Evolutionary conservation across 2,888 invertebrate species (phyloP).

Genomic region (Dicyrtomina minuta): DNA sequence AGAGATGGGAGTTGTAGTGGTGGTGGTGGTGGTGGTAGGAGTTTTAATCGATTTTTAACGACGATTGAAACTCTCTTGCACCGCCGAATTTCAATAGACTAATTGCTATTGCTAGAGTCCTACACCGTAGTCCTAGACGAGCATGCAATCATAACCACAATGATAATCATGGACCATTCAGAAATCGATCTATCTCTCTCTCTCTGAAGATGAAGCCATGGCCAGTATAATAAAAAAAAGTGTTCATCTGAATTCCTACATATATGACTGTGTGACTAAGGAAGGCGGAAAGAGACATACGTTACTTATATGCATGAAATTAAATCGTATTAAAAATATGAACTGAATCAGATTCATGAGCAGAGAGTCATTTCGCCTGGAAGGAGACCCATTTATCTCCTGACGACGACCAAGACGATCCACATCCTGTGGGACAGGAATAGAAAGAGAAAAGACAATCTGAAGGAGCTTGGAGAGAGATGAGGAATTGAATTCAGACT

Average conservation of each 20-base stretch:
- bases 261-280: too few species aligned
- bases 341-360: constrained; percentile 32
- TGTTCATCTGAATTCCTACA: too few species aligned
- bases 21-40: constrained; percentile 12
- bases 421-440: neutral
- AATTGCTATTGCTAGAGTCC: constrained; percentile 29
- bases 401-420: too few species aligned
- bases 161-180: constrained; percentile 27
- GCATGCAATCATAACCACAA: constrained; percentile 34
- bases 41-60: constrained; percentile 47
- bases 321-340: too few species aligned
- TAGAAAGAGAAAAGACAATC: neutral
- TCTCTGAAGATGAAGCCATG: too few species aligned
- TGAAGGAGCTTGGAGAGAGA: constrained; percentile 18
- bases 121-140: too few species aligned
- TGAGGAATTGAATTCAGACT: constrained; percentile 30
- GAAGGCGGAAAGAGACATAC: too few species aligned
- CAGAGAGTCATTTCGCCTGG: constrained; percentile 31
- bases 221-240: too few species aligned
- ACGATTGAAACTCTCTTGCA: constrained; percentile 43
- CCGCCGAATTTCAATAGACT: constrained; percentile 35
- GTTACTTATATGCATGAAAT: too few species aligned
- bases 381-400: constrained; percentile 23
- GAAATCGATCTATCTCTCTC: constrained; percentile 19
- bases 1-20: neutral